Conservation (phyloP, 2,888 invertebrate genomes). For the Conus canariensis region DNA sequence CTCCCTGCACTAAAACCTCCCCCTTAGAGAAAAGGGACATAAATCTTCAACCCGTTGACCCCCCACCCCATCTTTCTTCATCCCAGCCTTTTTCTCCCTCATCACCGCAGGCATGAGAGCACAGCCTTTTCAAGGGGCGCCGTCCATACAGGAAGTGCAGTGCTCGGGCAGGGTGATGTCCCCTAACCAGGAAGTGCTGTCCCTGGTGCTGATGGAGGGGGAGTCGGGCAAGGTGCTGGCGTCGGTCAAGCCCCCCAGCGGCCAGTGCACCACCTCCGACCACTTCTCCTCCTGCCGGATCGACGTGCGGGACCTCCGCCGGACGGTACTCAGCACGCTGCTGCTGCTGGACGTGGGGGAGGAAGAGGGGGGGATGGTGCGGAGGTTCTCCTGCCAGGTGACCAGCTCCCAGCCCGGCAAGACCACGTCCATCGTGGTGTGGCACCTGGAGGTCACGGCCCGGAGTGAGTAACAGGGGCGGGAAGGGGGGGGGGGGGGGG, state of each 20-base stretch:
- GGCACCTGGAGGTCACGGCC: background rate
- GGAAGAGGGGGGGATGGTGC: background rate
- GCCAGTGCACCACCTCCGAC: constrained; percentile 25
- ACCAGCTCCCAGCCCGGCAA: constrained; percentile 1
- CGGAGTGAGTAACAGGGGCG: background rate
- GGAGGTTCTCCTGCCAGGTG: constrained; percentile 28
- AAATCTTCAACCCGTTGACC: background rate
- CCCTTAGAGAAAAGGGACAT: background rate
- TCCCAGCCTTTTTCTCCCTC: background rate
- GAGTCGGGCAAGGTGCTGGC: background rate
- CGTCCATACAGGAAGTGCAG: constrained; percentile 35
- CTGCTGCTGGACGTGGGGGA: background rate
- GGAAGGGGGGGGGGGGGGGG: background rate
- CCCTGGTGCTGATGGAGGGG: constrained; percentile 1
- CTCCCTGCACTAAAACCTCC: background rate
- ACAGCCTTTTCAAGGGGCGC: constrained; percentile 23
- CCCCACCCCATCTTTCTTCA: background rate
- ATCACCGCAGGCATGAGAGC: constrained; percentile 28
- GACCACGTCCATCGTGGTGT: background rate
- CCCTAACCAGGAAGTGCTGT: constrained; percentile 24
- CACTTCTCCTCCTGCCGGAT: constrained; percentile 28
- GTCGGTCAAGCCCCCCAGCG: background rate
- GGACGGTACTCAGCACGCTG: constrained; percentile 15
- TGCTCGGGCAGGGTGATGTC: constrained; percentile 31
- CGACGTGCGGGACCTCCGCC: background rate